phyloP scores from a whole-genome alignment of 2,888 invertebrate species.

The Diaphora mendica region DNA sequence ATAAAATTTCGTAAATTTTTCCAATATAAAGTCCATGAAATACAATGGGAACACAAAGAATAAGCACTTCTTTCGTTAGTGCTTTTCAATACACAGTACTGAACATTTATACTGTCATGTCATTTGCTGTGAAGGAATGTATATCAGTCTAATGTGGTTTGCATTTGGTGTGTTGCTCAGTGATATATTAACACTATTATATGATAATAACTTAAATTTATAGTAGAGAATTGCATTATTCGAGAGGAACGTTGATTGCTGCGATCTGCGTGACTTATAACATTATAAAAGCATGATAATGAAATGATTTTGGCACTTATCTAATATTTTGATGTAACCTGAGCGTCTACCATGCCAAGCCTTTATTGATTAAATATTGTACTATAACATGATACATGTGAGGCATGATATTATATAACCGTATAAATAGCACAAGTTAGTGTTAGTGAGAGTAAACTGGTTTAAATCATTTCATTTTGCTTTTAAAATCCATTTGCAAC shows the following conservation, averaged over 20 bases:
- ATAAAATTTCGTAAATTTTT: conserved; percentile 48
- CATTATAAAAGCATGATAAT: conserved; percentile 51
- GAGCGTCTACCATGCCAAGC: conserved; percentile 43
- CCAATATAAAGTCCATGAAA: conserved; percentile 44
- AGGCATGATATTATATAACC: neutral
- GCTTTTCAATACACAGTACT: conserved; percentile 33
- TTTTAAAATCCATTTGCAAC: conserved; percentile 24
- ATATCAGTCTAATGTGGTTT: conserved; percentile 68
- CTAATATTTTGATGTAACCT: conserved; percentile 46
- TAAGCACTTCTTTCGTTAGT: conserved; percentile 18
- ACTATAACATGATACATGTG: conserved; percentile 11
- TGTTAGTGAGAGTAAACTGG: conserved; percentile 9
- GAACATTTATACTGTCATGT: conserved; percentile 37
- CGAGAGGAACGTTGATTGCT: conserved; percentile 66
- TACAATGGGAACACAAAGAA: conserved; percentile 45
- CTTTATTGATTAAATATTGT: conserved; percentile 25
- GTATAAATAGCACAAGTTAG: neutral
- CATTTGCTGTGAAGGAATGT: conserved; percentile 64
- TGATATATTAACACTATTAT: conserved; percentile 51
- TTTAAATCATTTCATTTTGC: conserved; percentile 13
- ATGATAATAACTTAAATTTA: conserved; percentile 52
- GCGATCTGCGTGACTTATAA: conserved; percentile 46
- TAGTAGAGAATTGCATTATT: conserved; percentile 58
- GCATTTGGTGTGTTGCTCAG: conserved; percentile 57
- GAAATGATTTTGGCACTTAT: conserved; percentile 70